These are phyloP conservation scores for Lepus oiostolus DNA, from an alignment of 2,797 vertebrate genomes.

Conservation along the genomic window DNA sequence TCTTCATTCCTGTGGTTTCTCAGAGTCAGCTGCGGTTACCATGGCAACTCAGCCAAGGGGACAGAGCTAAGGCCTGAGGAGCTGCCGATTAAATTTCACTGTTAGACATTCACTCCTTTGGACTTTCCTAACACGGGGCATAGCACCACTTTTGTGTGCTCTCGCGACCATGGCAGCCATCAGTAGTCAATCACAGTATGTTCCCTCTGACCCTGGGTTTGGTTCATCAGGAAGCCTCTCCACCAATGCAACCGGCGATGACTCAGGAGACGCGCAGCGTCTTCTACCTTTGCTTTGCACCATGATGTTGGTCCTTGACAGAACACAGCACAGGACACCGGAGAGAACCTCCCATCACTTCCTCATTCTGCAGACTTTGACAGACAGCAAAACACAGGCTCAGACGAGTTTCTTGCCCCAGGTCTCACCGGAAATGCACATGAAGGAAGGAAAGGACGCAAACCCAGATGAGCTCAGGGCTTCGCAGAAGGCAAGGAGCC, in stretches of 20 bases:
- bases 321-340: background rate
- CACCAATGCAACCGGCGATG: background rate
- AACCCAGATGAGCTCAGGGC: background rate
- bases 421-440: slow-evolving; percentile 35
- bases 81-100: slow-evolving; percentile 56
- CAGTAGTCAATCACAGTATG: background rate
- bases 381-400: background rate
- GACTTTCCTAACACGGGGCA: background rate
- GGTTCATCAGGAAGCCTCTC: slow-evolving; percentile 6
- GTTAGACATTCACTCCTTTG: slow-evolving; percentile 66
- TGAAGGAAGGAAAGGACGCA: background rate
- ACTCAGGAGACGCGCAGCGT: background rate
- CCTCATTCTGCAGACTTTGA: background rate
- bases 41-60: slow-evolving; percentile 50
- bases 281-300: slow-evolving; percentile 32
- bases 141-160: background rate
- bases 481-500: background rate
- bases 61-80: slow-evolving; percentile 27
- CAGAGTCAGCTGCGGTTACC: slow-evolving; percentile 41
- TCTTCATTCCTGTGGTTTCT: slow-evolving; percentile 80
- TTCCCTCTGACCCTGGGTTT: slow-evolving; percentile 22
- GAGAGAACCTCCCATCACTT: background rate
- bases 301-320: background rate
- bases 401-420: background rate
- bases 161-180: background rate